Percentiles rank a stretch among this genome's conserved stretches.
Conservation (phyloP, 2,888 invertebrate genomes). For the Girardia tigrina region DNA sequence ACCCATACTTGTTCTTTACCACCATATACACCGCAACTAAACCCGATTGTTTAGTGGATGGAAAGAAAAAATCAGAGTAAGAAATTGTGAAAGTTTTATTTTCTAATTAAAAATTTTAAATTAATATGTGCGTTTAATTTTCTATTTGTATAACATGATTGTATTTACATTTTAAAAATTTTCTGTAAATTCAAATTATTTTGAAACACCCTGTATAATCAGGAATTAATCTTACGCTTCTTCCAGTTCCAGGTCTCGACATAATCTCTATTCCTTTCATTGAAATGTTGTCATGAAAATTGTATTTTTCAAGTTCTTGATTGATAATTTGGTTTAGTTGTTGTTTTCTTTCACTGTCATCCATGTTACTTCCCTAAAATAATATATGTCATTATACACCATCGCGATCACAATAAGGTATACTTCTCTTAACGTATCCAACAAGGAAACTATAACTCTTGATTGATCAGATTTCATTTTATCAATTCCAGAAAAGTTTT, state of each 20-base stretch:
- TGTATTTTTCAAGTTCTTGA: background rate
- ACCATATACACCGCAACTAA: no score
- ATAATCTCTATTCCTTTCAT: background rate
- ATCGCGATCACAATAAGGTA: background rate
- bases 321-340: background rate
- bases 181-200: no score
- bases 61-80: no score
- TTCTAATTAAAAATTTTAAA: no score
- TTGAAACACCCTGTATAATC: no score
- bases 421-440: background rate
- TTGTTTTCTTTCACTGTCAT: background rate
- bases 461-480: conserved; percentile 9
- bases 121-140: no score
- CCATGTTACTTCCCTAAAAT: background rate
- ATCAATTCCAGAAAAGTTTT: background rate
- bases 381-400: background rate
- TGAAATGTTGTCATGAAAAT: background rate
- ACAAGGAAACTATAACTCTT: background rate
- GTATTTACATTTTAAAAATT: no score
- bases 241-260: background rate
- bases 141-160: no score
- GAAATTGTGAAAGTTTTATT: no score
- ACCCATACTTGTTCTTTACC: no score
- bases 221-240: no score
- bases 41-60: no score